Conservation (phyloP, 1,140 invertebrate genomes). For the Cydia fagiglandana region DNA sequence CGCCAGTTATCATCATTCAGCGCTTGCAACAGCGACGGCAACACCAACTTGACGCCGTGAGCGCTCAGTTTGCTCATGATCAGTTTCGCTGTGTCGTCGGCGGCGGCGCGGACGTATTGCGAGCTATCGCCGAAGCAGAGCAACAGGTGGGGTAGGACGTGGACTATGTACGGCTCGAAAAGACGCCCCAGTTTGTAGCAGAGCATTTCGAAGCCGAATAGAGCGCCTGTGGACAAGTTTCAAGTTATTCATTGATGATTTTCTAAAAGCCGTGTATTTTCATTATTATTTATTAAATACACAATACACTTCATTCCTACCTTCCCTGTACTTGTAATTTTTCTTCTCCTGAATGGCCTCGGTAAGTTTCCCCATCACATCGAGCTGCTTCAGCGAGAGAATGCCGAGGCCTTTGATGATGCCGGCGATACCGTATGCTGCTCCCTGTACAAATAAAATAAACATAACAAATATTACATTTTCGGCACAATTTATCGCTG, state of each 20-base stretch:
- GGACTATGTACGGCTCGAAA: slow-evolving; percentile 99
- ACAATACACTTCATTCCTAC: slow-evolving; percentile 63
- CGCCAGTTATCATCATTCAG: slow-evolving; percentile 99
- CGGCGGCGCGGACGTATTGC: slow-evolving; percentile 94
- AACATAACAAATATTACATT: too few relatives aligned
- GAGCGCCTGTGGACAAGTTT: slow-evolving; percentile 82
- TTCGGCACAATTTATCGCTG: too few relatives aligned
- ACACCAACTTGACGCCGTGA: slow-evolving; percentile 97
- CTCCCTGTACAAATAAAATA: slow-evolving; percentile 79
- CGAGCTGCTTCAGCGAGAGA: slow-evolving; percentile 94
- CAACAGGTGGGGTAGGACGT: slow-evolving; percentile 96
- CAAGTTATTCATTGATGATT: not conserved
- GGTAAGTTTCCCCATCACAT: slow-evolving; percentile 96
- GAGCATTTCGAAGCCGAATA: slow-evolving; percentile 99
- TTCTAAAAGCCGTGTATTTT: too few relatives aligned
- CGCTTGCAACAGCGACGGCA: slow-evolving; percentile 94
- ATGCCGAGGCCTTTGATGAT: slow-evolving; percentile 98
- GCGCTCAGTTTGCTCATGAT: slow-evolving; percentile 98
- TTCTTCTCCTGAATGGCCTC: slow-evolving; percentile 98
- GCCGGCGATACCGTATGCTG: slow-evolving; percentile 93
- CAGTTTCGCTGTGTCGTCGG: slow-evolving; percentile 95
- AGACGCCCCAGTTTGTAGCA: slow-evolving; percentile 96
- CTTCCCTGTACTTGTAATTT: slow-evolving; percentile 95
- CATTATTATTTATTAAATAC: not conserved
- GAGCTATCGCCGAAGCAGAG: slow-evolving; percentile 97